Conservation (phyloP, 2,888 invertebrate species). For the Epinotia nisella region DNA sequence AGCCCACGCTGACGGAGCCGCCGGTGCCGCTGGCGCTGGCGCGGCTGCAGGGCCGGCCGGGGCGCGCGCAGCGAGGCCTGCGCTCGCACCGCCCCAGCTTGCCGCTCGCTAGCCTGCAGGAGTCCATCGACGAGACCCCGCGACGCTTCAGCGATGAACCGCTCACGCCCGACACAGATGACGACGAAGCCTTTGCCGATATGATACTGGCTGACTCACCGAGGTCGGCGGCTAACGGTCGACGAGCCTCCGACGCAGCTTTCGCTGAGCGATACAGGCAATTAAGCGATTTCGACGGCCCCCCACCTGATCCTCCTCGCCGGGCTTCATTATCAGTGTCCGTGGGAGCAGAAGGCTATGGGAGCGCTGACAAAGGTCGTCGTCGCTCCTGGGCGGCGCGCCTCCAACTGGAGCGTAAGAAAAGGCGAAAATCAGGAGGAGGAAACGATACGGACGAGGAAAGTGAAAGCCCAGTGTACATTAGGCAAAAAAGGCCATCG, state of each 20-base stretch:
- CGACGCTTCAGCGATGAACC: conserved; percentile 76
- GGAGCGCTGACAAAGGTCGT: conserved; percentile 81
- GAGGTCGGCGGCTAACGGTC: conserved; percentile 68
- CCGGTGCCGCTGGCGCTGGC: conserved; percentile 80
- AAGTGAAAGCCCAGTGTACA: conserved; percentile 75
- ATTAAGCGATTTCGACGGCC: conserved; percentile 74
- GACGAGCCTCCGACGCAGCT: conserved; percentile 77
- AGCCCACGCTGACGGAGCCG: conserved; percentile 78
- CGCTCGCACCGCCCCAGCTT: conserved; percentile 76
- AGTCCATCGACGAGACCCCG: conserved; percentile 74
- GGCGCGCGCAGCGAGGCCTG: conserved; percentile 65
- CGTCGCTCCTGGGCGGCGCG: conserved; percentile 86
- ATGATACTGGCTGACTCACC: conserved; percentile 60
- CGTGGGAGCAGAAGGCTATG: conserved; percentile 66
- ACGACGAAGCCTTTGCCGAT: conserved; percentile 74
- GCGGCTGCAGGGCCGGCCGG: conserved; percentile 69
- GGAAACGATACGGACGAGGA: conserved; percentile 76
- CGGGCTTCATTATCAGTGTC: conserved; percentile 78
- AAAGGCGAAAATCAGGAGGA: conserved; percentile 82
- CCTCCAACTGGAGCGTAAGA: conserved; percentile 81
- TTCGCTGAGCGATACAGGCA: conserved; percentile 79
- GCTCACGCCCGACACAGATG: conserved; percentile 69
- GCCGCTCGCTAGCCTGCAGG: conserved; percentile 78
- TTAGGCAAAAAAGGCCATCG: conserved; percentile 90
- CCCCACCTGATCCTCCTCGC: conserved; percentile 74